A percentile compares a stretch with the other conserved stretches of the same genome.
phyloP scores from a whole-genome alignment of 2,797 vertebrate species.

The Lacerta agilis region DNA sequence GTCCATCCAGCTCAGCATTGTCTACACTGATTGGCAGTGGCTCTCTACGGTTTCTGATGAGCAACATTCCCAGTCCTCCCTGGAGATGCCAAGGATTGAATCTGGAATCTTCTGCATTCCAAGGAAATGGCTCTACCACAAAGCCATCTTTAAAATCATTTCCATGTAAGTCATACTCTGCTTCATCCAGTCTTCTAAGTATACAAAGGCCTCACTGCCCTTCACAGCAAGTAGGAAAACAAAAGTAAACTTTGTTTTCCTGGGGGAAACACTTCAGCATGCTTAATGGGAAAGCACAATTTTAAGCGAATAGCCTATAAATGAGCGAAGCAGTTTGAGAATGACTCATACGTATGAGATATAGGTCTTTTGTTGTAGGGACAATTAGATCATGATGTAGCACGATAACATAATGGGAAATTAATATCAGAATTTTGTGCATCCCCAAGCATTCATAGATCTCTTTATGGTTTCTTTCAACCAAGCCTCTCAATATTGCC shows the following conservation, averaged over 20 bases:
- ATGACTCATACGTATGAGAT: conserved; percentile 43
- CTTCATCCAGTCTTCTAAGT: too few species aligned
- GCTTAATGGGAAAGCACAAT: background rate
- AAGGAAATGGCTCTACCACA: too few species aligned
- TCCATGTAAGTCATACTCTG: background rate
- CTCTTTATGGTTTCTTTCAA: conserved; percentile 46
- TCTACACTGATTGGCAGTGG: too few species aligned
- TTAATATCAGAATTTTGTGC: conserved; percentile 22
- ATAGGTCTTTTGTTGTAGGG: conserved; percentile 8
- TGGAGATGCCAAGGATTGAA: too few species aligned
- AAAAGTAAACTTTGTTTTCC: background rate
- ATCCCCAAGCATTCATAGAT: conserved; percentile 16
- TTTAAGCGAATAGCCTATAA: background rate
- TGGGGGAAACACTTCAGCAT: background rate
- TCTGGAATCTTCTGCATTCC: too few species aligned
- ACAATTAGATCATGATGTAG: conserved; percentile 44
- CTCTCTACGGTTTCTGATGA: too few species aligned
- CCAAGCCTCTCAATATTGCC: background rate
- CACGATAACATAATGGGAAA: conserved; percentile 26
- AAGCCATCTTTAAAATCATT: too few species aligned
- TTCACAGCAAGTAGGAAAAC: background rate
- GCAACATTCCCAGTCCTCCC: too few species aligned
- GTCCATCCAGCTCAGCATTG: too few species aligned
- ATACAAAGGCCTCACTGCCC: background rate
- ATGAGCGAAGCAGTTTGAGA: background rate